These are phyloP conservation scores for Struthio camelus DNA, from an alignment of 2,113 vertebrate species.

Conservation along the genomic window DNA sequence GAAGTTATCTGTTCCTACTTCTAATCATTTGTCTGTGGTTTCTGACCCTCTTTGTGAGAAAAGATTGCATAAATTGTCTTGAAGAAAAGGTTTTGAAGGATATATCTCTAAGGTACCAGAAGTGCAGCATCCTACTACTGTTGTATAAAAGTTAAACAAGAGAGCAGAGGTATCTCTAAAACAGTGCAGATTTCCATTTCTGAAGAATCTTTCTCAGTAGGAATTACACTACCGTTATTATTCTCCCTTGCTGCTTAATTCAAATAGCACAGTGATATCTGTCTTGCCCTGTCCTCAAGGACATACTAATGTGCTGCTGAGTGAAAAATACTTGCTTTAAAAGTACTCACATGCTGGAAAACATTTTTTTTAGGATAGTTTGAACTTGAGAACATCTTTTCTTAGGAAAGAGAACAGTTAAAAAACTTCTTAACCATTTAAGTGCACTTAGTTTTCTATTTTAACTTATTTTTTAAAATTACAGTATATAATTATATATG, in stretches of 20 bases:
- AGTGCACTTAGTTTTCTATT: not conserved
- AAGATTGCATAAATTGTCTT: not conserved
- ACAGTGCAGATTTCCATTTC: not conserved
- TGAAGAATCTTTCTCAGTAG: not conserved
- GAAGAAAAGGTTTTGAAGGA: not conserved
- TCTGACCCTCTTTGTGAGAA: not conserved
- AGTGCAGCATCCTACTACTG: rapidly evolving
- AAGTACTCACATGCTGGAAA: conserved; percentile 30
- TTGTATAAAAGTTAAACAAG: not conserved
- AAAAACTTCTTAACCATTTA: conserved; percentile 54
- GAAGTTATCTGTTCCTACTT: not conserved
- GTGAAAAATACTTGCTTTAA: conserved; percentile 40
- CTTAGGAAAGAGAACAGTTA: not conserved
- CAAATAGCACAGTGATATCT: conserved; percentile 34
- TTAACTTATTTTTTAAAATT: not conserved
- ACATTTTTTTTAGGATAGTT: conserved; percentile 14
- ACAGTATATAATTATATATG: not conserved
- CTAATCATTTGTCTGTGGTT: not conserved
- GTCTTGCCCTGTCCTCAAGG: conserved; percentile 50
- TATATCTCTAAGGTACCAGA: not conserved
- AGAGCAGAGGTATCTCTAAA: not conserved
- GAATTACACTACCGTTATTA: not conserved
- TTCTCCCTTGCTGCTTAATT: not conserved
- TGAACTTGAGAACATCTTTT: conserved; percentile 54
- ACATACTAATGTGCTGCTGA: conserved; percentile 46